Conservation (phyloP, 2,113 vertebrate genomes). For the Bettongia penicillata region DNA sequence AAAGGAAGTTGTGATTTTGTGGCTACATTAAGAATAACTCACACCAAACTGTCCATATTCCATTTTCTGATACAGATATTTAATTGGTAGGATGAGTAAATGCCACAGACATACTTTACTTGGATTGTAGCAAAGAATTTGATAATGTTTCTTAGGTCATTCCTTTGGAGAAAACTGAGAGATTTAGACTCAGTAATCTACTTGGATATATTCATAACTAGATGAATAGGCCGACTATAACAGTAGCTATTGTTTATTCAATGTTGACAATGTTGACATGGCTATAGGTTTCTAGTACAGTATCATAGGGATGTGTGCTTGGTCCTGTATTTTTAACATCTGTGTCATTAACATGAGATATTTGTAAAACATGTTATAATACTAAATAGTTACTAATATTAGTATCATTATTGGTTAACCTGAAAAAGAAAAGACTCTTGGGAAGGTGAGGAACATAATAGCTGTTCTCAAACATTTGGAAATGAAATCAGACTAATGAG, state of each 20-base stretch:
- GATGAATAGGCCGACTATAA: neutral
- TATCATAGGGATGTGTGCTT: neutral
- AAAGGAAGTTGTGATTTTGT: too few species aligned
- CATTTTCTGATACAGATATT: neutral
- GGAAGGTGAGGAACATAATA: neutral
- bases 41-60: neutral
- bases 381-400: neutral
- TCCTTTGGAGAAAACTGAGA: conserved; percentile 12
- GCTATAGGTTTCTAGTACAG: neutral
- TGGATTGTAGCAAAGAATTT: neutral
- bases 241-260: neutral
- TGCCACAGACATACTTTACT: neutral
- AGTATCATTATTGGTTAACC: neutral
- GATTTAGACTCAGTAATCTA: neutral
- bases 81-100: neutral
- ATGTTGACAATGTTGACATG: neutral
- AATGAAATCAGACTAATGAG: neutral
- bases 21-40: neutral
- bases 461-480: neutral
- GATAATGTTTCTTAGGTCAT: neutral
- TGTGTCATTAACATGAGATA: neutral
- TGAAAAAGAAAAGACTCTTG: neutral
- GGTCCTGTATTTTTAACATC: neutral
- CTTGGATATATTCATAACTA: neutral
- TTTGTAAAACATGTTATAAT: neutral